Base-by-base conservation (phyloP, 2,797 vertebrate genomes). In the Pagetopsis macropterus region DNA sequence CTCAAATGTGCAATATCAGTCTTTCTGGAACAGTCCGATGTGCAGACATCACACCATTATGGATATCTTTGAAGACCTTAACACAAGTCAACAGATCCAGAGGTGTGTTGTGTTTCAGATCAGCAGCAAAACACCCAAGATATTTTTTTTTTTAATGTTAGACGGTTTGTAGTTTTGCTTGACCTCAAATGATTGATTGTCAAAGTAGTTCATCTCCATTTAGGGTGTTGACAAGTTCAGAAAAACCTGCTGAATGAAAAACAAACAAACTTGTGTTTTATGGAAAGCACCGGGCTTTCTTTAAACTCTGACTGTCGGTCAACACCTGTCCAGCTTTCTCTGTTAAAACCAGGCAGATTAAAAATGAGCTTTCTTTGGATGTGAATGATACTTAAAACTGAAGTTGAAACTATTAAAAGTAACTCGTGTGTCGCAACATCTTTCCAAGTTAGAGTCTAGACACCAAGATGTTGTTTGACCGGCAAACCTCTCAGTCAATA, bases 51-150 rank as follows among this genome's bases (percentile, higher is more conserved):
- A 7, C 33, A 37, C 0, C 0, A 37, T 37, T 0, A 37, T 37
- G 0, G 33, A 11, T 3, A 2, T 21, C 13, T 12, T 12, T 19
- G 19, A 7, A 9, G 9, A 1, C 7, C 17, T 16, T 0, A 15
- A 17, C 3, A 14, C 40, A n/a, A 12, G 10, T 45, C 21, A 1
- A 14, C 21, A n/a, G 15, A 23, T 44, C 3, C 21, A 5, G 3
- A 10, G 1, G 19, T 14, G 41, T 41, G 9, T n/a, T 49, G 45
- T 31, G 37, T 31, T 19, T 37, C 8, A n/a, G 16, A 27, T 13
- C 3, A 37, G 15, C 5, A 41, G 9, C 16, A 4, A 2, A 9
- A 23, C 19, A 55, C 0, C 9, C 1, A 9, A 50, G 1, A 51
- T 6, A 14, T 16, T 33, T 1, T 14, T 17, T 59, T 66, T 19